Evolutionary conservation across 2,797 vertebrate species (phyloP), one percentile per base, ranked within the genome.

Genomic region (Leptodactylus fallax): DNA sequence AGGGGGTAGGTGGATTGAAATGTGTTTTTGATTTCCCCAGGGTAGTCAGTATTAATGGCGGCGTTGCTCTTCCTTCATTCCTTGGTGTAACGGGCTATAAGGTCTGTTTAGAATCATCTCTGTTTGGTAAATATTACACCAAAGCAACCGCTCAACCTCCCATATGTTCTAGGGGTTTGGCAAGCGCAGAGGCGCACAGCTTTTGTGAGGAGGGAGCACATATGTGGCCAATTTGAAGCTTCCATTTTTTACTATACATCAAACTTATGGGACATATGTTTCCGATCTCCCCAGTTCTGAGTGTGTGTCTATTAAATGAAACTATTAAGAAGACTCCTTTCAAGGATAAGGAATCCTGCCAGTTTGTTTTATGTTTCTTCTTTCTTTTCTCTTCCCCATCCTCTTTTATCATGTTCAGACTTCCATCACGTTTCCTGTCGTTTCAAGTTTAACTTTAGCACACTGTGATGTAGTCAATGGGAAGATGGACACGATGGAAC

Each of bases 271-370:
- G 49, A 4, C 60, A 81, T 85, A 21, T 10, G 83, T 0, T 0
- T 53, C 11, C 71, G 63, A 81, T 81, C 79, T 86, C 36, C 23
- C 0, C 23, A 69, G 81, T 63, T 89, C 36, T 74, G 53, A 19
- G 65, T 87, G 72, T 79, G 83, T 61, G 27, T 23, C 83, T 83
- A 3, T 85, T 87, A 53, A 84, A 82, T 71, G 36, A 85, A 79
- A 25, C 83, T 16, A 63, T 51, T 45, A 83, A 71, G 78, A 81
- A 76, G 36, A 55, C 78, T 77, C 49, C 25, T 74, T 79, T 74
- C 76, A 81, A 77, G 85, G 81, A 76, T 6, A 0, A 69, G 87
- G 16, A 65, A 89, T 89, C 86, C 85, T 63, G 90, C 87, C 88
- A 89, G 80, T 51, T 55, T 60, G 47, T 83, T 89, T 79, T 36